Conservation (phyloP, 2,113 vertebrate genomes). For the Cyphomyrus plagiostoma region DNA sequence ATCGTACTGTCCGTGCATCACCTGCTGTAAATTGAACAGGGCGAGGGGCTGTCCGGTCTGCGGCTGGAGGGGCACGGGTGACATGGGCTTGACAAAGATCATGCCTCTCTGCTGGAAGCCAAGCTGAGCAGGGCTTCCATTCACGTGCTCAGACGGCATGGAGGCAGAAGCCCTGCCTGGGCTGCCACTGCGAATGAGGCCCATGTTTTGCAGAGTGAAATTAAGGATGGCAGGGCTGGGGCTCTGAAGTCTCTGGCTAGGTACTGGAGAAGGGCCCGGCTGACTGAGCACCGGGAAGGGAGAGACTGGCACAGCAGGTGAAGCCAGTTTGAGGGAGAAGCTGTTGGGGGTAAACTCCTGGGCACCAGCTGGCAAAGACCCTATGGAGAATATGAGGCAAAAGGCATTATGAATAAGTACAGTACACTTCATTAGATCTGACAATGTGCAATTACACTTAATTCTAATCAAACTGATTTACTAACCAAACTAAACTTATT, state of each 20-base stretch:
- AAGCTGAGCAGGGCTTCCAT: slow-evolving; percentile 40
- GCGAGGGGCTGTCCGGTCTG: slow-evolving; percentile 50
- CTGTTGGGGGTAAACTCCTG: slow-evolving; percentile 74
- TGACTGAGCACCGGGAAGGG: slow-evolving; percentile 49
- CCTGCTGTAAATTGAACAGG: slow-evolving; percentile 59
- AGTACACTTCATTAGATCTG: neutral
- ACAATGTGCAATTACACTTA: neutral
- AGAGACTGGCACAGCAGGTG: slow-evolving; percentile 50
- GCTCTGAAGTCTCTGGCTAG: slow-evolving; percentile 53
- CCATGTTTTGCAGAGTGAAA: slow-evolving; percentile 84
- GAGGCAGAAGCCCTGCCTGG: slow-evolving; percentile 48
- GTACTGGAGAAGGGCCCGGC: slow-evolving; percentile 39
- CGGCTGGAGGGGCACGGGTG: slow-evolving; percentile 37
- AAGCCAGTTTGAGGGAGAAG: slow-evolving; percentile 52
- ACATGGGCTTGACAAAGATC: slow-evolving; percentile 57
- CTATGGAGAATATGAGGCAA: slow-evolving; percentile 51
- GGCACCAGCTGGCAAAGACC: slow-evolving; percentile 62
- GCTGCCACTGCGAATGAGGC: slow-evolving; percentile 65
- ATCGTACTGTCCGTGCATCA: slow-evolving; percentile 29
- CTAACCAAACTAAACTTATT: neutral
- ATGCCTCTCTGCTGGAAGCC: slow-evolving; percentile 60
- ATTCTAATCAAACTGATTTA: neutral
- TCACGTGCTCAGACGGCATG: slow-evolving; percentile 45
- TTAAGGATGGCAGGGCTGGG: slow-evolving; percentile 79
- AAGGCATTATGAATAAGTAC: neutral